Conservation (phyloP, 1,140 invertebrate species). For the Cotesia vestalis region DNA sequence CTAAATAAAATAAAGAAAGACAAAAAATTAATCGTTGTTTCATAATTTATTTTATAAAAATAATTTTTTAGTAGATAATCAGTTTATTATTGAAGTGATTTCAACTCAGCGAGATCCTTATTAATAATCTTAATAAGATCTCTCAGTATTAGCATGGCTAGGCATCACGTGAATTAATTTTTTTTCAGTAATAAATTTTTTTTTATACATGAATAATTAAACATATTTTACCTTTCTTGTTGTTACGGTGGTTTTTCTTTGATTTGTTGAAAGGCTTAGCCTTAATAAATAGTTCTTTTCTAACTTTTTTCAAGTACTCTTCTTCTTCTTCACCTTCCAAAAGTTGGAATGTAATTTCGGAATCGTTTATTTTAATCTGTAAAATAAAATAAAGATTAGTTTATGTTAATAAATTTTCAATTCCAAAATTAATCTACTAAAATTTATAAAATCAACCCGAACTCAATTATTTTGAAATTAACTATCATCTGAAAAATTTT, state of each 20-base stretch:
- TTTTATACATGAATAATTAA: conserved; percentile 21
- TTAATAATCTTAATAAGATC: conserved; percentile 44
- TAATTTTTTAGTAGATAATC: conserved; percentile 11
- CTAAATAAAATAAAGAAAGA: conserved; percentile 39
- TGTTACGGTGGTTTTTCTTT: conserved; percentile 47
- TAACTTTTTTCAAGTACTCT: conserved; percentile 71
- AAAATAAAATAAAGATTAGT: conserved; percentile 34
- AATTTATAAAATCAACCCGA: no score
- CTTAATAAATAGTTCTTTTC: conserved; percentile 70
- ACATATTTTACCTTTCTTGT: conserved; percentile 50
- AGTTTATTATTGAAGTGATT: conserved; percentile 39
- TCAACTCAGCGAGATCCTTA: conserved; percentile 64
- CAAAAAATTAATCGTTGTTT: conserved; percentile 5
- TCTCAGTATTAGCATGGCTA: conserved; percentile 67
- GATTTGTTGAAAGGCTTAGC: conserved; percentile 59
- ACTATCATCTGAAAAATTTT: no score
- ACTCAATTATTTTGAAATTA: no score
- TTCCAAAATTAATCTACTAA: no score
- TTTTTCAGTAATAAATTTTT: conserved; percentile 16
- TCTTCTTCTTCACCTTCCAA: conserved; percentile 77
- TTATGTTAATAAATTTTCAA: no score
- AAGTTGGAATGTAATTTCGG: conserved; percentile 68
- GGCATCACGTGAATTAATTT: conserved; percentile 55
- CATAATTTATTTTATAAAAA: neutral
- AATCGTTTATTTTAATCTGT: conserved; percentile 66